Evolutionary conservation across 53 echinoderm and acorn worm species (phyloP).

Genomic region (Patiria pectinifera): DNA sequence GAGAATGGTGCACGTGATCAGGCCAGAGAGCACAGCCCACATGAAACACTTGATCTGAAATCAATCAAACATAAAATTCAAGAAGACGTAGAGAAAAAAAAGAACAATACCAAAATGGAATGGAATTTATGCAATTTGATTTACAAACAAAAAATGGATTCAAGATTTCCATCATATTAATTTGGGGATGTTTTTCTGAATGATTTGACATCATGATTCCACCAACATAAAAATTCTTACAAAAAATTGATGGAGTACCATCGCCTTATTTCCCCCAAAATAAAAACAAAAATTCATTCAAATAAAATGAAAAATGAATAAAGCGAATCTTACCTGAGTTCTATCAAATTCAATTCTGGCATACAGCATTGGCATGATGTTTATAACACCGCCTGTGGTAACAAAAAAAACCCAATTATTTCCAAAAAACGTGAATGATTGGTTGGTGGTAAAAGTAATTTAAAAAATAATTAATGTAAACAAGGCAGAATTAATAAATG

Average conservation of each 20-base stretch:
- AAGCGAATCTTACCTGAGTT: conserved; percentile 75
- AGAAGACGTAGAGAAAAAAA: not conserved
- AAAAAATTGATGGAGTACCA: no score
- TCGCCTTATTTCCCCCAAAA: no score
- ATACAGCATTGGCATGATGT: conserved; percentile 97
- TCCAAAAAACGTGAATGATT: no score
- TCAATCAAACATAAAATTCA: not conserved
- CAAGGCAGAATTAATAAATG: not conserved
- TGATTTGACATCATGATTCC: no score
- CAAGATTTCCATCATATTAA: not conserved
- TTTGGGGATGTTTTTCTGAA: no score
- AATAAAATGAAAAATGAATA: not conserved
- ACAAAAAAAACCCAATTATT: no score
- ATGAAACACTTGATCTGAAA: conserved; percentile 85
- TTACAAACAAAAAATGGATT: not conserved
- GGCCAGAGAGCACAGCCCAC: conserved; percentile 78
- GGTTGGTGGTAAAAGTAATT: not conserved
- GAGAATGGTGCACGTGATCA: conserved; percentile 87
- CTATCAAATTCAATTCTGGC: conserved; percentile 81
- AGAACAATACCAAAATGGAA: not conserved
- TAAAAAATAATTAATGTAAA: not conserved
- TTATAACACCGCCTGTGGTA: conserved; percentile 85
- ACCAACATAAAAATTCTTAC: no score
- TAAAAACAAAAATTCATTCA: not conserved
- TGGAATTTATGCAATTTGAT: not conserved